These are phyloP conservation scores for Rhea pennata DNA, from an alignment of 2,113 vertebrate genomes.

Conservation along the genomic window DNA sequence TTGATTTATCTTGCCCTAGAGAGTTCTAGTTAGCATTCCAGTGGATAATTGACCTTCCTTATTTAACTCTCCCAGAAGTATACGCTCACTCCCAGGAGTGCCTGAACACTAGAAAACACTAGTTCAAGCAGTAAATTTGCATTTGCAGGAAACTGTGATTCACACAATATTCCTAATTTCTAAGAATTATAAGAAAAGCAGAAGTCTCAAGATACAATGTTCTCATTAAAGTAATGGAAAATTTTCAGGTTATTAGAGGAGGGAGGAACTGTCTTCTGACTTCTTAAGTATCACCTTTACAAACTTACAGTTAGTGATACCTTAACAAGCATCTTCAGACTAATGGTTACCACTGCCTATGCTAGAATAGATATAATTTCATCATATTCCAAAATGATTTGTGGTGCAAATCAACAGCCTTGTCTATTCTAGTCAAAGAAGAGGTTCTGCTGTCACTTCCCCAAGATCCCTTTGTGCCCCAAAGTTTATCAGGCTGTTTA, in stretches of 20 bases:
- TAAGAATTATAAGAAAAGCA: neutral
- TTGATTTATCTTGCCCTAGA: conserved; percentile 59
- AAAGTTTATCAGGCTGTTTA: neutral
- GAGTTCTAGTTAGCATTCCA: conserved; percentile 57
- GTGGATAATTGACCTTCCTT: conserved; percentile 41
- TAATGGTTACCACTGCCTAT: neutral
- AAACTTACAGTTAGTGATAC: neutral
- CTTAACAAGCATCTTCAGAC: neutral
- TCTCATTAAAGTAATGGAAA: neutral
- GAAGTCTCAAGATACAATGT: neutral
- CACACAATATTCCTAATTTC: neutral
- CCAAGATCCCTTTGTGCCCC: neutral
- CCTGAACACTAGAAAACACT: neutral
- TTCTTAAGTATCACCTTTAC: neutral
- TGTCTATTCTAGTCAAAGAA: neutral
- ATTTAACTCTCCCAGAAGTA: conserved; percentile 46
- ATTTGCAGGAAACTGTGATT: neutral
- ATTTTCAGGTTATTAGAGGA: neutral
- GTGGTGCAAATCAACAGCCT: neutral
- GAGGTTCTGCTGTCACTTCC: neutral
- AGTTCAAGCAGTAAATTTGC: neutral
- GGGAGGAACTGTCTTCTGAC: neutral
- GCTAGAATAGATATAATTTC: neutral
- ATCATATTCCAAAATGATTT: neutral
- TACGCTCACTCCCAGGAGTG: neutral